Conservation (phyloP, 2,113 vertebrate species). For the western clawed frog (Xenopus tropicalis) region UCB_Xtro_10.0 CM004443.2:34434001-34434500, state of each 20-base stretch:
- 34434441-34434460: background rate
- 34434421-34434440: background rate
- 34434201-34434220: no score
- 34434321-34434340: background rate
- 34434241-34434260: background rate
- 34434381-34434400: background rate
- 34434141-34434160: no score
- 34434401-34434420: background rate
- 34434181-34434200: no score
- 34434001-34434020: no score
- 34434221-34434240: no score
- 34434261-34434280: background rate
- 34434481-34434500: background rate
- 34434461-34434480: background rate
- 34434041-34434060: no score
- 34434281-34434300: background rate
- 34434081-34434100: no score
- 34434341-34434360: background rate
- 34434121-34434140: no score
- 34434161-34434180: no score
- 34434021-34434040: no score
- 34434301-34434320: background rate
- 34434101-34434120: no score
- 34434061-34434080: no score
- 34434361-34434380: background rate